Percentiles rank a stretch among this genome's conserved stretches.
phyloP scores from a whole-genome alignment of 2,888 invertebrate species.

The Ypsolopha scabrella region DNA sequence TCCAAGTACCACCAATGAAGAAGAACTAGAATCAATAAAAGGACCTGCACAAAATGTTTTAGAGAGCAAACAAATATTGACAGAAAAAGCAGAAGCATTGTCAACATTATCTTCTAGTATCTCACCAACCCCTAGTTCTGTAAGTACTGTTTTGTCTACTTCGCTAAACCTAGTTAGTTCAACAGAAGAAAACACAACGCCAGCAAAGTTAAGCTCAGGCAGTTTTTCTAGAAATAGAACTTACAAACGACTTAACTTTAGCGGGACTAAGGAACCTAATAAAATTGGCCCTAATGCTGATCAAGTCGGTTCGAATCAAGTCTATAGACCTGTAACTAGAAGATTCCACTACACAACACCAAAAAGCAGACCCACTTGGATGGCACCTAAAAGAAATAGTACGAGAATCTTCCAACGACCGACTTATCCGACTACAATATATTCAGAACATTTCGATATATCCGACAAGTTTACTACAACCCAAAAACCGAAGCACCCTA shows the following conservation, averaged over 20 bases:
- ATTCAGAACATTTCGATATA: constrained; percentile 53
- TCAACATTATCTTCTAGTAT: constrained; percentile 25
- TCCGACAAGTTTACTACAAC: constrained; percentile 37
- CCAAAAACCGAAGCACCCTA: constrained; percentile 22
- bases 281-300: constrained; percentile 43
- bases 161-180: constrained; percentile 35
- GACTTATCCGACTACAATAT: constrained; percentile 45
- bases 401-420: constrained; percentile 30
- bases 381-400: constrained; percentile 46
- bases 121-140: constrained; percentile 24
- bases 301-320: constrained; percentile 20
- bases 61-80: constrained; percentile 15
- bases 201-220: constrained; percentile 18
- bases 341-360: constrained; percentile 54
- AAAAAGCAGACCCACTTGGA: constrained; percentile 50
- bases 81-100: constrained; percentile 13
- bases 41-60: constrained; percentile 24
- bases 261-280: constrained; percentile 42
- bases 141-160: constrained; percentile 18
- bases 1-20: constrained; percentile 32
- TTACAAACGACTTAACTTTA: constrained; percentile 49
- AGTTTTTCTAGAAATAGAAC: constrained; percentile 37
- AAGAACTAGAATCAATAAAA: constrained; percentile 33
- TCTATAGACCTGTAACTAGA: constrained; percentile 30
- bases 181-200: constrained; percentile 33